Percentiles rank a stretch among this genome's conserved stretches.
These are phyloP conservation scores for Aporophyla lueneburgensis DNA, from an alignment of 2,888 invertebrate genomes.

Conservation along the genomic window DNA sequence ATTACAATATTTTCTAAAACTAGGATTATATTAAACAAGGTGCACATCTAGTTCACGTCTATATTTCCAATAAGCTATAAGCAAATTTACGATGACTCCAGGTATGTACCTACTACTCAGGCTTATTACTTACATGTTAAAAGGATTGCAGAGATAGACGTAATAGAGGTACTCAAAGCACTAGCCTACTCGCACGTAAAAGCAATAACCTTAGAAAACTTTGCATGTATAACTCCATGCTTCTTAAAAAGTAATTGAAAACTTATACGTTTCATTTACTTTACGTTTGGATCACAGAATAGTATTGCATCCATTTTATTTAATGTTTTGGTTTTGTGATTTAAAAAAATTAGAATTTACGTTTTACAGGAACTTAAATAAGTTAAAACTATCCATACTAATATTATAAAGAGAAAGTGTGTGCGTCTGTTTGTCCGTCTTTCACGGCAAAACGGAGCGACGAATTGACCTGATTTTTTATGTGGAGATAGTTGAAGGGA, in stretches of 20 bases:
- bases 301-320: neutral
- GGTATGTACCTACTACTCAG: neutral
- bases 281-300: neutral
- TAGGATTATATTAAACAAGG: too few relatives aligned
- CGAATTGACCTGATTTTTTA: too few relatives aligned
- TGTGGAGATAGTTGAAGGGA: too few relatives aligned
- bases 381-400: too few relatives aligned
- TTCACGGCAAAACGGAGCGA: too few relatives aligned
- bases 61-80: neutral
- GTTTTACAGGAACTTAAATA: too few relatives aligned
- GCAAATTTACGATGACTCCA: neutral
- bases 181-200: neutral
- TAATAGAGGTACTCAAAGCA: conserved; percentile 8
- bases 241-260: conserved; percentile 22
- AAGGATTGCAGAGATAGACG: conserved; percentile 26
- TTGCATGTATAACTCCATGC: neutral
- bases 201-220: neutral
- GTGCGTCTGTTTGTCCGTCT: too few relatives aligned
- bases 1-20: too few relatives aligned
- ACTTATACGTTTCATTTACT: conserved; percentile 8
- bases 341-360: too few relatives aligned
- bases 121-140: conserved; percentile 21
- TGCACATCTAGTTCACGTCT: neutral
- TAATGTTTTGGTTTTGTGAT: neutral
- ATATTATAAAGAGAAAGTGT: too few relatives aligned